A percentile compares a stretch with the other conserved stretches of the same genome.
phyloP scores from a whole-genome alignment of 2,888 invertebrate genomes.

The Graphium colonna region DNA sequence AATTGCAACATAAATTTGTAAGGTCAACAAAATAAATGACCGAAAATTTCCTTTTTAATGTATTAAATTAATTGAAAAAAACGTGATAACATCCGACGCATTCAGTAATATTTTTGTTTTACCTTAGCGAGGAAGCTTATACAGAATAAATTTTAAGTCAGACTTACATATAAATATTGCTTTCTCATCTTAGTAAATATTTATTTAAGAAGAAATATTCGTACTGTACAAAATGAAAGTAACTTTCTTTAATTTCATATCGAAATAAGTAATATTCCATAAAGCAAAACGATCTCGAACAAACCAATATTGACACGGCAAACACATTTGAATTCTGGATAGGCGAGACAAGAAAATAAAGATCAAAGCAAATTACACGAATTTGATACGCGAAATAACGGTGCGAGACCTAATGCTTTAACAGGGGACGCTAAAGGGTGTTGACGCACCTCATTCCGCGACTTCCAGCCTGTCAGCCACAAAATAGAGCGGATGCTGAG shows the following conservation, averaged over 20 bases:
- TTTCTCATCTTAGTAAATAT: too few relatives aligned
- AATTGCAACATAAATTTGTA: too few relatives aligned
- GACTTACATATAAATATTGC: too few relatives aligned
- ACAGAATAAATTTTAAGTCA: too few relatives aligned
- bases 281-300: background rate
- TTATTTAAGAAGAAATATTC: too few relatives aligned
- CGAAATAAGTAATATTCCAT: background rate
- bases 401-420: slow-evolving; percentile 37
- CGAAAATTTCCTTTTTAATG: too few relatives aligned
- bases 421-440: slow-evolving; percentile 51
- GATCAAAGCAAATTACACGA: slow-evolving; percentile 19
- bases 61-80: too few relatives aligned
- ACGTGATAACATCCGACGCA: too few relatives aligned
- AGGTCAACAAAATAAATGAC: too few relatives aligned
- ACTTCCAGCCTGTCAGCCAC: slow-evolving; percentile 70
- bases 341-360: slow-evolving; percentile 4
- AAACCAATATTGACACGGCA: slow-evolving; percentile 2
- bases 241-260: background rate
- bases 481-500: slow-evolving; percentile 72
- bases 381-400: slow-evolving; percentile 10
- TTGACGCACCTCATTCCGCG: slow-evolving; percentile 67
- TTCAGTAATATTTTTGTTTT: too few relatives aligned
- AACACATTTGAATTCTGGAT: slow-evolving; percentile 5
- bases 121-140: too few relatives aligned
- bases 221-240: background rate